Evolutionary conservation across 2,113 vertebrate species (phyloP), one percentile per base, ranked within the genome.

Genomic region (Rhea americana): DNA sequence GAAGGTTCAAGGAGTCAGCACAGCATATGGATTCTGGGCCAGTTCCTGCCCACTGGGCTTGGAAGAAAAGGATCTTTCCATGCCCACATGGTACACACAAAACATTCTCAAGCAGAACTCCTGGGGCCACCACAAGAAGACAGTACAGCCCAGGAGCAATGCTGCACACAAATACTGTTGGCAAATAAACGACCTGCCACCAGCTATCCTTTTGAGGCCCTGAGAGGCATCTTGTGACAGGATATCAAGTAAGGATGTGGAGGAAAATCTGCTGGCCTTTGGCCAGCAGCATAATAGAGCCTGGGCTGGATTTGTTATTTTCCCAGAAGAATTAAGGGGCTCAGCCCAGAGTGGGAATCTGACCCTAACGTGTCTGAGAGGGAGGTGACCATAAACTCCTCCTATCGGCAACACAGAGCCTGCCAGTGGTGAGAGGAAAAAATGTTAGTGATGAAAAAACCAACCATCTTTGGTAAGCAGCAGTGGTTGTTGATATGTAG

Each of bases 391-490:
- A 0, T 62, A 86, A 62, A 94, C 95, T 96, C 96, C 94, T 96
- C 96, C 96, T 86, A 90, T 26, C 92, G 70, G 76, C 72, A 2
- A 8, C 84, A 13, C 48, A 25, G 80, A 87, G 81, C 85, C 94
- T 94, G 88, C 66, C 93, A 82, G 86, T 1, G 80, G 75, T 2
- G 39, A 78, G 79, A 58, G 56, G 39, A 48, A 94, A 94, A 85
- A 67, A 91, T 17, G 71, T 74, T 75, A 86, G 77, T 15, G 55
- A 68, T 72, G 45, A 72, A 86, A 81, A 91, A 96, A 94, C 77
- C 48, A 62, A 87, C 96, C 95, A 96, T 96, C 88, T 96, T 96
- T 95, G 96, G 95, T 93, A 94, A 96, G 88, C 58, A 11, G 86
- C 5, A 0, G 17, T 19, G 70, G 66, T 72, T 94, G 95, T 95